Base-by-base conservation (phyloP, 2,888 invertebrate species). In the Latrodectus hesperus region DNA sequence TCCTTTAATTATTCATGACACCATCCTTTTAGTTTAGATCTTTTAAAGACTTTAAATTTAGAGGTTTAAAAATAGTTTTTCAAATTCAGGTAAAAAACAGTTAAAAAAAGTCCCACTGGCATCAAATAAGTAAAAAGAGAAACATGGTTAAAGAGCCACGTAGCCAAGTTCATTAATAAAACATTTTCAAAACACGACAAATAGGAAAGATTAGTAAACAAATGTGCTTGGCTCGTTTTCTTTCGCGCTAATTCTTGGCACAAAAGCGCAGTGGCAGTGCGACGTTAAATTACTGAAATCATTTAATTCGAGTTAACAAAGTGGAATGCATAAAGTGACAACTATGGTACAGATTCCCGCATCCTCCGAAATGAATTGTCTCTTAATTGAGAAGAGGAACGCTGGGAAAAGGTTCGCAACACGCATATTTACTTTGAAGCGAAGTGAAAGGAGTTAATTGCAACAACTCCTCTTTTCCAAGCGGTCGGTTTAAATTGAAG, bases 291-390 rank as follows among this genome's bases (percentile, higher is more conserved):
- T 67, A 68, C 72, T 65, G 67, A 53, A 8, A 38, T 75, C 81
- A n/a, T 86, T 81, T 86, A 86, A 86, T 86, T 81, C 38, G 76
- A 75, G 76, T 76, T 60, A 80, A 81, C 86, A 72, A 77, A 76
- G 72, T 17, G 81, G 67, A 84, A 76, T 51, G 72, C 55, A 49
- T 51, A 52, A 60, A 70, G 71, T 81, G 77, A 86, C 76, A 76
- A 77, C 65, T 64, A 17, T 76, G 70, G 71, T 53, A 68, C 51
- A 10, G 60, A 60, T 60, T 60, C 60, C 60, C 72, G 17, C 65
- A 72, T 60, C 73, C 64, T 60, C 49, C 72, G 80, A 55, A 73
- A 76, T 86, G 85, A 80, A 86, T 80, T 80, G 80, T 67, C 71
- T 70, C 76, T 86, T 86, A 86, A 81, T 81, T 86, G 72, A 49